Evolutionary conservation across 2,113 vertebrate species (phyloP).

Genomic region (Telmatochromis sp.): DNA sequence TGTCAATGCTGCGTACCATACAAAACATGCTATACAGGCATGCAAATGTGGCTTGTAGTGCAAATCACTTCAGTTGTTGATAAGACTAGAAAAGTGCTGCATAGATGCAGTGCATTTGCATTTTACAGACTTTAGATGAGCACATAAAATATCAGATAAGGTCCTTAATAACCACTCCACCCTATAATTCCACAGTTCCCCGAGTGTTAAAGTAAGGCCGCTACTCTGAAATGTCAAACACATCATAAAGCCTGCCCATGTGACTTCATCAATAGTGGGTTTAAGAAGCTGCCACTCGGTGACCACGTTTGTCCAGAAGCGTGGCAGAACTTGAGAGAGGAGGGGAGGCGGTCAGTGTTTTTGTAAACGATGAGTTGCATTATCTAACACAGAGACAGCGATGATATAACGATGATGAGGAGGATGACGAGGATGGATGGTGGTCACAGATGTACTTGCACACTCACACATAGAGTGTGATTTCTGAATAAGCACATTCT

Average conservation of each 20-base stretch:
- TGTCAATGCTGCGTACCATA: not conserved
- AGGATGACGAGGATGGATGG: constrained; percentile 33
- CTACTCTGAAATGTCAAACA: not conserved
- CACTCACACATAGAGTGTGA: constrained; percentile 50
- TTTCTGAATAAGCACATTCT: constrained; percentile 61
- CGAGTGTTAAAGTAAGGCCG: not conserved
- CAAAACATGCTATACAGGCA: not conserved
- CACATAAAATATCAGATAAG: not conserved
- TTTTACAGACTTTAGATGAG: not conserved
- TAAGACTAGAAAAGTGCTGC: not conserved
- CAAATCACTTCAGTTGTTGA: not conserved
- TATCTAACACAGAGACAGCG: constrained; percentile 33
- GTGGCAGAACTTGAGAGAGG: not conserved
- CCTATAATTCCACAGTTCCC: not conserved
- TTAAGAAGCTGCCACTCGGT: not conserved
- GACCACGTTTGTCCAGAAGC: not conserved
- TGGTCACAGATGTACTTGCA: constrained; percentile 43
- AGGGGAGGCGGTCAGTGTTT: constrained; percentile 1
- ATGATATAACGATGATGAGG: constrained; percentile 48
- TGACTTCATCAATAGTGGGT: not conserved
- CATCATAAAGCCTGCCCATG: not conserved
- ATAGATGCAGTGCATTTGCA: not conserved
- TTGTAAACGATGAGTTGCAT: not conserved
- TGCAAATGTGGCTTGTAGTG: not conserved
- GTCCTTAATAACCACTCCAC: not conserved